A percentile compares a stretch with the other conserved stretches of the same genome.
Evolutionary conservation across 2,888 invertebrate species (phyloP).

Genomic region (Uloborus plumipes): DNA sequence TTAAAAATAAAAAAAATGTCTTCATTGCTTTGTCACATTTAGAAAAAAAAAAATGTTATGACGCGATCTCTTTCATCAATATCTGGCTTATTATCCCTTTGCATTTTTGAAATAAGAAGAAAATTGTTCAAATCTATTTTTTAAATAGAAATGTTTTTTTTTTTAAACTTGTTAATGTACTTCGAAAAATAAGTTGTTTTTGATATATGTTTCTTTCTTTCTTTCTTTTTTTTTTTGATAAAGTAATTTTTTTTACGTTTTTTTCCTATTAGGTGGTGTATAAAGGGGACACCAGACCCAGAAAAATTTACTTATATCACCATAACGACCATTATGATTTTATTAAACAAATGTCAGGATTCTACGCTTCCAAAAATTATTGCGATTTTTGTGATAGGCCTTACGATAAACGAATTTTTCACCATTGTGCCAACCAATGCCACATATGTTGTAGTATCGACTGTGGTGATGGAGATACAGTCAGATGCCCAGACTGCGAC

Average conservation of each 20-base stretch:
- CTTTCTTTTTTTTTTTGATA: neutral
- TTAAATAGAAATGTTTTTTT: no score
- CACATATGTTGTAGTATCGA: neutral
- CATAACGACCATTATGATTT: constrained; percentile 1
- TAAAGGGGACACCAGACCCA: neutral
- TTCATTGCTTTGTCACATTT: no score
- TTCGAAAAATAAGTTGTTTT: no score
- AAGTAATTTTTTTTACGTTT: neutral
- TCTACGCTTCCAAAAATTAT: neutral
- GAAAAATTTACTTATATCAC: constrained; percentile 2
- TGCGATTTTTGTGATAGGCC: neutral
- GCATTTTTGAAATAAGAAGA: no score
- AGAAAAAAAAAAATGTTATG: no score
- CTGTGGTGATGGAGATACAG: neutral
- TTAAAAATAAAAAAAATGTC: no score
- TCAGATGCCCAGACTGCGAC: neutral
- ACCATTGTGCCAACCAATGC: neutral
- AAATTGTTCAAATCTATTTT: no score
- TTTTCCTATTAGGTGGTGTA: neutral
- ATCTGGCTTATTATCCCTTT: neutral
- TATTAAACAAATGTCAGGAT: neutral
- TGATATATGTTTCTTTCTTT: no score
- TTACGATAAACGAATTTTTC: neutral
- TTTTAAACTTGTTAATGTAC: no score
- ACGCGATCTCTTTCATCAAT: no score